These are phyloP conservation scores for Rhopalosiphum nymphaeae DNA, from an alignment of 2,888 invertebrate genomes.

Conservation along the genomic window DNA sequence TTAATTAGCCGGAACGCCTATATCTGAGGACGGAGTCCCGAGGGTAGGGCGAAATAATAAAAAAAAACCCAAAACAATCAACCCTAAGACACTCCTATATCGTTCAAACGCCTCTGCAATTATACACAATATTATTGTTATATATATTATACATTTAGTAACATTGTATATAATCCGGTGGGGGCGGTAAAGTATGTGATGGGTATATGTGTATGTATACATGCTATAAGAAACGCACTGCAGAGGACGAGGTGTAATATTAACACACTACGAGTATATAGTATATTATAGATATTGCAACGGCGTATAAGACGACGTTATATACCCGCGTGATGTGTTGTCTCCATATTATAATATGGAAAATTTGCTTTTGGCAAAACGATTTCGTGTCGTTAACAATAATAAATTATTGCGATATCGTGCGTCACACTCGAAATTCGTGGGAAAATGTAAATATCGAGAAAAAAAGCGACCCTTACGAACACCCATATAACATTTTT, in stretches of 20 bases:
- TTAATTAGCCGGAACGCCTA: background rate
- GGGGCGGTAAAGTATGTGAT: background rate
- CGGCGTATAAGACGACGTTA: background rate
- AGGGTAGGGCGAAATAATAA: background rate
- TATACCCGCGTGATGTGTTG: background rate
- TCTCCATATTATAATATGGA: background rate
- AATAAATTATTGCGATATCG: too few species aligned
- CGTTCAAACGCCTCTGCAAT: background rate
- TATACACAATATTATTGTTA: background rate
- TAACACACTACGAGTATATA: background rate
- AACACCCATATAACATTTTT: background rate
- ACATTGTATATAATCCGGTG: background rate
- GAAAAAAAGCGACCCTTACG: background rate
- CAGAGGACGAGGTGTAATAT: background rate
- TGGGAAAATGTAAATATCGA: background rate
- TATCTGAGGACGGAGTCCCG: background rate
- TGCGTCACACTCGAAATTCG: too few species aligned
- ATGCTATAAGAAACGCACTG: background rate
- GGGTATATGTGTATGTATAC: too few species aligned
- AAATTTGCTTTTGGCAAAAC: background rate
- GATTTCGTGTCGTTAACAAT: too few species aligned
- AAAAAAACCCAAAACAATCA: background rate
- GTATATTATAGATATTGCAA: background rate
- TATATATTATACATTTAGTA: background rate
- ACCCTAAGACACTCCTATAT: constrained; percentile 8